Evolutionary conservation across 2,113 vertebrate species (phyloP), one percentile per base, ranked within the genome.

Genomic region (Erinaceus europaeus): DNA sequence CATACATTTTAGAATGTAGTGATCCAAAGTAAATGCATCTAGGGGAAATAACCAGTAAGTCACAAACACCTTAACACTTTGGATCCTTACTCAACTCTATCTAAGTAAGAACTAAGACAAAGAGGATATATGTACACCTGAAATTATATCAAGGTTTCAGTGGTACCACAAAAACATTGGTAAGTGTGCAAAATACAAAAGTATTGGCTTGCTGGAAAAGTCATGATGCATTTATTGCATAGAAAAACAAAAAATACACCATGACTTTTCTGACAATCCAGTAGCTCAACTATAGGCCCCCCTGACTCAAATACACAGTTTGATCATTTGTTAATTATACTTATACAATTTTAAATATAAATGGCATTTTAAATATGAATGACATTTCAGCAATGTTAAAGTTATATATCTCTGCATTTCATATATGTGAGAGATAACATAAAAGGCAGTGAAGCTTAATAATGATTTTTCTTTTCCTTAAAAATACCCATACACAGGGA

Each of bases 341-440:
- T 34, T 93, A 52, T 88, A 67, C 42, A 80, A 80, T 94, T 85
- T 40, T 92, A 15, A 91, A 72, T 57, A 93, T 94, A 95, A 77
- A 80, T 88, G 86, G 57, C 82, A 91, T 38, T 91, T 88, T 68
- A 77, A 85, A 12, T 89, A 17, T 10, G 86, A 94, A 21, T 1
- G 12, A 73, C 91, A 89, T 59, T 36, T 84, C 75, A 87, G 89
- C 53, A 87, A 53, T 9, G 65, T 29, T 81, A 90, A 94, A 95
- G 64, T 57, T 75, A 91, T 84, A 90, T 86, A 79, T 91, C 93
- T 95, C 76, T 55, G 65, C 14, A 73, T 38, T 84, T 80, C 80
- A 12, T 85, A 93, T 88, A 82, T 93, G 57, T 84, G 76, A 25
- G n/a, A 84, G 79, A 59, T 18, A 40, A 74, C 23, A 68, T 29